phyloP scores from a whole-genome alignment of 2,113 vertebrate genomes.

The Lamprologus speciosus region DNA sequence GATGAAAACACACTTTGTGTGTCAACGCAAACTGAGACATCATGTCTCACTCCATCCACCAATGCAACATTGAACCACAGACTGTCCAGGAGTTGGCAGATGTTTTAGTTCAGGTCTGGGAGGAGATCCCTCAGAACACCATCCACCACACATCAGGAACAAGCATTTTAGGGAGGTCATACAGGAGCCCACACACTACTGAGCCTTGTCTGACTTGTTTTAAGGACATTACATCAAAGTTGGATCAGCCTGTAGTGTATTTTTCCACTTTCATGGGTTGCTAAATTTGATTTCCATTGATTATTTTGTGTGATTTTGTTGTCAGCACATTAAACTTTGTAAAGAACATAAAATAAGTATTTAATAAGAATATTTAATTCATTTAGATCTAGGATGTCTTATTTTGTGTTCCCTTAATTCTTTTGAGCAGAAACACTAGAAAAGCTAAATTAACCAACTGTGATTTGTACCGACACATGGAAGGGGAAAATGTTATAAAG shows the following conservation, averaged over 20 bases:
- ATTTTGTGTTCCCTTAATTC: neutral
- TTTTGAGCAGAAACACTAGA: neutral
- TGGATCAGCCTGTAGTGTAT: neutral
- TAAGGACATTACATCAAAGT: neutral
- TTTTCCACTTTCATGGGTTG: neutral
- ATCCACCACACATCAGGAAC: neutral
- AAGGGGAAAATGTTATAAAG: neutral
- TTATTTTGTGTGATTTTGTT: neutral
- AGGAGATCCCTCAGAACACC: neutral
- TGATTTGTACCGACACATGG: neutral
- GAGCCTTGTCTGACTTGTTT: neutral
- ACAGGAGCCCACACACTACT: neutral
- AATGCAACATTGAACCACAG: neutral
- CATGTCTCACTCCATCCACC: neutral
- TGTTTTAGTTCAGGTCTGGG: neutral
- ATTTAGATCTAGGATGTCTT: neutral
- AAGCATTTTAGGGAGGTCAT: neutral
- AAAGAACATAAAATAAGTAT: neutral
- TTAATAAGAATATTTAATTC: neutral
- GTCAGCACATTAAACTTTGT: neutral
- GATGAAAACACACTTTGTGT: neutral
- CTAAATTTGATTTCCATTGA: neutral
- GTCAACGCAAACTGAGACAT: neutral
- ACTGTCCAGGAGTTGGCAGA: neutral
- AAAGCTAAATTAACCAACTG: neutral